These are phyloP conservation scores for Pelosia muscerda DNA, from an alignment of 2,888 invertebrate species.

Conservation along the genomic window DNA sequence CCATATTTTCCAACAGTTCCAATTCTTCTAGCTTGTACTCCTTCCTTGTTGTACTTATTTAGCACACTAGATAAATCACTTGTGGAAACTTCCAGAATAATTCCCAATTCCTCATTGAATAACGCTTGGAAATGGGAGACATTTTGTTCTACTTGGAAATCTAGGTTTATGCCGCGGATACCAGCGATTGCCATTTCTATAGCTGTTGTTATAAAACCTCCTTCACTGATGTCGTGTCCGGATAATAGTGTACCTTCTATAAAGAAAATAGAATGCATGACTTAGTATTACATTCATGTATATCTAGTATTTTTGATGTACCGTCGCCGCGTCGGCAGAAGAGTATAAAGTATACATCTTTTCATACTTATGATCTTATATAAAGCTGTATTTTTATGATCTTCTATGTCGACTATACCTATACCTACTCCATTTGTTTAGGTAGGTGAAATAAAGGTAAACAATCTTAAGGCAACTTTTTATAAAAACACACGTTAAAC, in stretches of 20 bases:
- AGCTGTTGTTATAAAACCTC: constrained; percentile 95
- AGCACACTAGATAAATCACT: constrained; percentile 87
- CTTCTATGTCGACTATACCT: too few species aligned
- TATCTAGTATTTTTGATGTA: neutral
- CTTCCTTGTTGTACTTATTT: constrained; percentile 86
- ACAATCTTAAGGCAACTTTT: too few species aligned
- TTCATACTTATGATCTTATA: too few species aligned
- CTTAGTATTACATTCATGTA: neutral
- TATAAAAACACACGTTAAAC: too few species aligned
- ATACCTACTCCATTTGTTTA: too few species aligned
- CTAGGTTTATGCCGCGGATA: constrained; percentile 91
- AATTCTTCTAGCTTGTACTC: constrained; percentile 89
- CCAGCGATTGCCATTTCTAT: constrained; percentile 99
- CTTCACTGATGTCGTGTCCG: constrained; percentile 99
- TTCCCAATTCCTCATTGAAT: constrained; percentile 95
- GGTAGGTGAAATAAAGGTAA: too few species aligned
- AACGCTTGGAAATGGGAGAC: constrained; percentile 89
- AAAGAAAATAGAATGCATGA: constrained; percentile 33
- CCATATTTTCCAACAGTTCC: constrained; percentile 90
- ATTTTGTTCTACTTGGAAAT: constrained; percentile 79
- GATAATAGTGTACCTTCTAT: constrained; percentile 90
- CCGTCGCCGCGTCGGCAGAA: neutral
- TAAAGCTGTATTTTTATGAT: too few species aligned
- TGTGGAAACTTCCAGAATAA: constrained; percentile 91
- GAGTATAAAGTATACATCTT: too few species aligned